Evolutionary conservation across 2,888 invertebrate genomes (phyloP), one percentile per base, ranked within the genome.

Genomic region (Podabrus alpinus): DNA sequence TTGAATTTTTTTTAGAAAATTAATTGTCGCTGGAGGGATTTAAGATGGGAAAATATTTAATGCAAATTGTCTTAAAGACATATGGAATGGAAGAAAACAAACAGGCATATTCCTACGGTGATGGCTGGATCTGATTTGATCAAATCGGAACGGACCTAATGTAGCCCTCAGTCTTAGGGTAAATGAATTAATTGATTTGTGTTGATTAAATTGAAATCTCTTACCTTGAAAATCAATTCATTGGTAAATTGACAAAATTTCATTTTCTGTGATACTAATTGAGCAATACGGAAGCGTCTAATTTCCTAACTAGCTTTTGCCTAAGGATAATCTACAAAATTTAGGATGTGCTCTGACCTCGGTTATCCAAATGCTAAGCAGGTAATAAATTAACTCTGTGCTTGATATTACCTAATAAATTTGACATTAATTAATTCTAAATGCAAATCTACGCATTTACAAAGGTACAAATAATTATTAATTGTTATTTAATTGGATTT

Each of bases 331-430:
- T 64, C 62, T 64, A 64, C 62, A 64, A 64, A 64, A 64, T 64
- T 64, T 64, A 64, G 62, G 62, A 64, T 64, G 15, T 64, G 62
- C 62, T 64, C 62, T 64, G 62, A 64, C 62, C 62, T 19, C 19
- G 62, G 62, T 64, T 64, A 64, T 64, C 62, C 62, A 64, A 64
- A 64, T 64, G 62, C 62, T 64, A 64, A 64, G 62, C 62, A 64
- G 62, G 62, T 64, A 64, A 64, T 64, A 64, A 64, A 64, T 64
- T 64, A 64, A 64, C 17, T 64, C 13, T n/a, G 62, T 64, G 62
- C 62, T 64, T 64, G 62, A 64, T 64, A 64, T 64, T 64, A 64
- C 19, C 62, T 21, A 64, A 64, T 64, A 64, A 64, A 64, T 21
- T 64, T 64, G 62, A 19, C 62, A 19, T 64, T 64, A 64, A 64